These are phyloP conservation scores for Mesochorus sp. DNA, from an alignment of 2,888 invertebrate species.

Conservation along the genomic window DNA sequence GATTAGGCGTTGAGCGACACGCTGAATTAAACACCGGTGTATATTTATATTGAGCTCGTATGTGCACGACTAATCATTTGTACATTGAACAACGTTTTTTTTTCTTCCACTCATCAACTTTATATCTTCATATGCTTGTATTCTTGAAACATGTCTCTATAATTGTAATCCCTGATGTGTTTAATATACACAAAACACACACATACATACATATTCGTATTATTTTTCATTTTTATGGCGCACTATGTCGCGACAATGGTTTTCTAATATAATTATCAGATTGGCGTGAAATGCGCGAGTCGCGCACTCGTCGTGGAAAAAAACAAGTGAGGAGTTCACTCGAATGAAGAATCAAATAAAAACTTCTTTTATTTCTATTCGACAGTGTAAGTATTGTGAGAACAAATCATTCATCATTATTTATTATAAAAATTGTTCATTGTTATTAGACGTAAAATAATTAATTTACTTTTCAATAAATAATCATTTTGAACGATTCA, in stretches of 20 bases:
- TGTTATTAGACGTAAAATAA: no score
- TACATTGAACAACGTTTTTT: not conserved
- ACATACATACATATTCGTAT: not conserved
- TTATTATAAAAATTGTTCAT: no score
- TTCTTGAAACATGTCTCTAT: not conserved
- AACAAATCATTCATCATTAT: no score
- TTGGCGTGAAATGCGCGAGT: constrained; percentile 71
- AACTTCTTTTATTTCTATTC: not conserved
- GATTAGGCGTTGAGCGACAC: constrained; percentile 58
- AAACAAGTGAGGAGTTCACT: not conserved
- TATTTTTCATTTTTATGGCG: constrained; percentile 50
- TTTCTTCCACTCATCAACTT: not conserved
- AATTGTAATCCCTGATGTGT: not conserved
- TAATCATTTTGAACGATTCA: no score
- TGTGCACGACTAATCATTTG: not conserved
- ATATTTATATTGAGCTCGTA: not conserved
- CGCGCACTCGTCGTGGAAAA: not conserved
- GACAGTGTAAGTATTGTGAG: no score
- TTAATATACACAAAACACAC: not conserved
- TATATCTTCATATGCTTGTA: not conserved
- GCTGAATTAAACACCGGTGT: constrained; percentile 30
- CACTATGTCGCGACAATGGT: constrained; percentile 70
- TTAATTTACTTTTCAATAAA: no score
- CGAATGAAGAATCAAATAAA: not conserved
- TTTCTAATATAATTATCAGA: constrained; percentile 79